These are phyloP conservation scores for Toxostoma redivivum DNA, from an alignment of 2,113 vertebrate genomes.

Conservation along the genomic window DNA sequence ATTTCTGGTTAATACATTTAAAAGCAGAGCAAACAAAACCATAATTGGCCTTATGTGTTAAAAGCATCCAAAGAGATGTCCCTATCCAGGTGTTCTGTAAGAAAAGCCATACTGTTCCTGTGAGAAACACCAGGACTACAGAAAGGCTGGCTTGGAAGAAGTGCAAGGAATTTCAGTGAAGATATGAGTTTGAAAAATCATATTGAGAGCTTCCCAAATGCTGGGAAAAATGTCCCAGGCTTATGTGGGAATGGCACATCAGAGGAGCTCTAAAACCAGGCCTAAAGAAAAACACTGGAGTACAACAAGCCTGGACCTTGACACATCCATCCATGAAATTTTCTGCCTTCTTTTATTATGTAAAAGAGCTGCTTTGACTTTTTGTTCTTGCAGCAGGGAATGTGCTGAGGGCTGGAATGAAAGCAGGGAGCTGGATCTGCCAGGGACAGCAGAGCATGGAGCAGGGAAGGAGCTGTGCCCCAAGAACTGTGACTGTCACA, in stretches of 20 bases:
- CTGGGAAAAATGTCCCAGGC: neutral
- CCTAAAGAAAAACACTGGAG: neutral
- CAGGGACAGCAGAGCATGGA: accelerated
- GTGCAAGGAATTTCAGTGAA: neutral
- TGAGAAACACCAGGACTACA: neutral
- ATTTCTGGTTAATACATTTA: neutral
- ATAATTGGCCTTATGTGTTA: neutral
- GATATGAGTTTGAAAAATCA: neutral
- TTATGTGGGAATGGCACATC: neutral
- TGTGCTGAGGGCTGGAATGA: neutral
- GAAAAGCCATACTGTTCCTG: neutral
- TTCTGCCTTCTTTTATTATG: neutral
- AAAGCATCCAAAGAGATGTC: neutral
- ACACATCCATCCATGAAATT: neutral
- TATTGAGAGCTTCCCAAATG: neutral
- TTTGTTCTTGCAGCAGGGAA: neutral
- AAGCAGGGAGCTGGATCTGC: neutral
- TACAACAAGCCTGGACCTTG: neutral
- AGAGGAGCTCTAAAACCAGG: neutral
- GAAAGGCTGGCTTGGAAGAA: neutral
- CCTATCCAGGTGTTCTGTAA: neutral
- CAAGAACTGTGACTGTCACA: too few species aligned
- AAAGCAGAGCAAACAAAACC: neutral
- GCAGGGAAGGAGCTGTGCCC: neutral
- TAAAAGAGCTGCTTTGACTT: neutral